These are phyloP conservation scores for Triplophysa rosa DNA, from an alignment of 2,113 vertebrate genomes.

Conservation along the genomic window DNA sequence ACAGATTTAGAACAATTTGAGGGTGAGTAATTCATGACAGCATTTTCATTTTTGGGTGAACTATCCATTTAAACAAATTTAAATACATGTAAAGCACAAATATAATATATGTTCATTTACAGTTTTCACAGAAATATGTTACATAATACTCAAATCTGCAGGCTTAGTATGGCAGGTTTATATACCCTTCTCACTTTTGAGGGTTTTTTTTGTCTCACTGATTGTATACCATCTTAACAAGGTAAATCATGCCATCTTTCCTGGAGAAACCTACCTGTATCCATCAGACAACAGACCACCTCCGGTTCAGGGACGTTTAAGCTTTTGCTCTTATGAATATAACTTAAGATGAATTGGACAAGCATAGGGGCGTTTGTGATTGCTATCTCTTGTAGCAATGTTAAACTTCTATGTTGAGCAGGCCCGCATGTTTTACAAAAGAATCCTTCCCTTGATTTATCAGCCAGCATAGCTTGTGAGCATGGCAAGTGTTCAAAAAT, in stretches of 20 bases:
- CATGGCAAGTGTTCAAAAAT: slow-evolving; percentile 58
- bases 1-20: too few relatives aligned
- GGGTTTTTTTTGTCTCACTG: neutral
- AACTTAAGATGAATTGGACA: slow-evolving; percentile 47
- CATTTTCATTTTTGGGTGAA: too few relatives aligned
- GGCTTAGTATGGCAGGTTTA: neutral
- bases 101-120: too few relatives aligned
- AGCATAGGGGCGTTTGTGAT: slow-evolving; percentile 58
- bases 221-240: slow-evolving; percentile 27
- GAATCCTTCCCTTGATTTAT: slow-evolving; percentile 53
- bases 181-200: neutral
- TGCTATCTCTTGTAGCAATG: slow-evolving; percentile 59
- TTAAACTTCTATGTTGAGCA: slow-evolving; percentile 61
- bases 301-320: slow-evolving; percentile 38
- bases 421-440: slow-evolving; percentile 57
- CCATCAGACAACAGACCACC: slow-evolving; percentile 35
- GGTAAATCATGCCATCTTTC: slow-evolving; percentile 41
- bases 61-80: too few relatives aligned
- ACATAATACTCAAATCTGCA: too few relatives aligned
- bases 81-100: too few relatives aligned
- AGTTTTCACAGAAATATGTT: too few relatives aligned
- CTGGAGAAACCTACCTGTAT: slow-evolving; percentile 31
- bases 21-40: too few relatives aligned
- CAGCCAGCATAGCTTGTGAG: slow-evolving; percentile 47
- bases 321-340: slow-evolving; percentile 50